These are phyloP conservation scores for Drusus annulatus DNA, from an alignment of 1,140 invertebrate species.

Conservation along the genomic window DNA sequence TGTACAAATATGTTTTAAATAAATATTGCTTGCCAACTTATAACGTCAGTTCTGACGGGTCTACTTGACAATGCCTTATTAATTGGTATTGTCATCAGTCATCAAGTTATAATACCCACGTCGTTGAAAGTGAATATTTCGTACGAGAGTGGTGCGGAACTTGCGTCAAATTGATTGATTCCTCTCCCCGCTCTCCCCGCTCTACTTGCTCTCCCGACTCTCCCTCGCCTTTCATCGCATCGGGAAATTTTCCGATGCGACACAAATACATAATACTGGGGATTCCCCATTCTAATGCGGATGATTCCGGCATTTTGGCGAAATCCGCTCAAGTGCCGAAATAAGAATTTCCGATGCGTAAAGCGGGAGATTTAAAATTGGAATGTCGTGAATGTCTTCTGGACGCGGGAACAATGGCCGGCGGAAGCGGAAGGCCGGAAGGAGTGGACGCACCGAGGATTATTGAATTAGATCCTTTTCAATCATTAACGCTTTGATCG, in stretches of 20 bases:
- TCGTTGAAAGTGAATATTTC: not conserved
- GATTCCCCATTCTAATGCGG: conserved; percentile 2
- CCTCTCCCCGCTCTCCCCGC: not conserved
- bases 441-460: not conserved
- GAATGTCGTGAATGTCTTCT: conserved; percentile 58
- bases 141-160: not conserved
- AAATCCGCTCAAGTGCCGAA: conserved; percentile 50
- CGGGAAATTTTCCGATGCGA: conserved; percentile 18
- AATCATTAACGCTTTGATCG: conserved; percentile 35
- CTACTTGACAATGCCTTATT: too few relatives aligned
- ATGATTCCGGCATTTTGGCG: conserved; percentile 43
- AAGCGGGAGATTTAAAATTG: conserved; percentile 56
- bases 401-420: conserved; percentile 34
- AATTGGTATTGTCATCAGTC: too few relatives aligned
- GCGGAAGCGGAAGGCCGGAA: not conserved
- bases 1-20: too few relatives aligned
- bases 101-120: too few relatives aligned
- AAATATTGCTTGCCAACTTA: too few relatives aligned
- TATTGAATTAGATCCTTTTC: conserved; percentile 37
- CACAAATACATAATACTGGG: conserved; percentile 16
- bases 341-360: conserved; percentile 51
- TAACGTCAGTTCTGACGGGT: too few relatives aligned
- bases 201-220: too few relatives aligned
- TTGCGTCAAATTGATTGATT: conserved; percentile 39
- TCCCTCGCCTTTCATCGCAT: not conserved